phyloP scores from a whole-genome alignment of 2,888 invertebrate genomes.

The Andrena hattorfiana region DNA sequence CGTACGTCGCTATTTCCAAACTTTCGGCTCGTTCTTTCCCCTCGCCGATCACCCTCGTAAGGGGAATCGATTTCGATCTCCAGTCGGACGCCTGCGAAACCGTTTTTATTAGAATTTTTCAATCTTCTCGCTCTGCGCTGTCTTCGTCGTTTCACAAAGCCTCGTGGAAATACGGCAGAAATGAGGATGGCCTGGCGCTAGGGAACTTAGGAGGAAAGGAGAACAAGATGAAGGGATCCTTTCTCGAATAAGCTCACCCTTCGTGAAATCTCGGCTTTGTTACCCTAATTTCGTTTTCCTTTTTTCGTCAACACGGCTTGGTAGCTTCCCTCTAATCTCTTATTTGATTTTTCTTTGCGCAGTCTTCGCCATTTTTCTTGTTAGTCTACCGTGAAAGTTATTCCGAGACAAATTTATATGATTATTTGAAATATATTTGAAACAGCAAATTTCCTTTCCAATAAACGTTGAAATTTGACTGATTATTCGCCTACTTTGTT shows the following conservation, averaged over 20 bases:
- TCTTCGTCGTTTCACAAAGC: conserved; percentile 68
- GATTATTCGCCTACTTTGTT: no score
- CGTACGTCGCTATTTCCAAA: conserved; percentile 60
- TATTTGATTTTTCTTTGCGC: conserved; percentile 26
- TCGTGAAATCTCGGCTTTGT: conserved; percentile 46
- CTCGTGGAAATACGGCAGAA: conserved; percentile 48
- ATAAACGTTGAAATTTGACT: no score
- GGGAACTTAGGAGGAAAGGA: conserved; percentile 30
- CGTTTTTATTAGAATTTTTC: conserved; percentile 79
- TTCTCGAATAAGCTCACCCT: conserved; percentile 27
- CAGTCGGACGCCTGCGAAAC: conserved; percentile 54
- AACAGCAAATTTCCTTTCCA: no score
- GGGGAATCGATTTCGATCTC: conserved; percentile 73
- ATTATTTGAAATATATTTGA: no score
- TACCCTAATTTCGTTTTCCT: conserved; percentile 44
- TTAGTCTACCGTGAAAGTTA: background rate
- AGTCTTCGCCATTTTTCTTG: background rate
- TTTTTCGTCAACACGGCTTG: conserved; percentile 43
- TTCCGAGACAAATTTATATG: no score
- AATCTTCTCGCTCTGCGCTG: conserved; percentile 68
- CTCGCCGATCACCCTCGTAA: conserved; percentile 52
- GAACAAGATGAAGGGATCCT: conserved; percentile 2
- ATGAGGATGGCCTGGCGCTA: conserved; percentile 52
- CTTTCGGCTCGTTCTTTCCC: conserved; percentile 43
- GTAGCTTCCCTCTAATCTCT: conserved; percentile 22